A percentile compares a stretch with the other conserved stretches of the same genome.
phyloP scores from a whole-genome alignment of 2,888 invertebrate species.

The Dynastes grantii region DNA sequence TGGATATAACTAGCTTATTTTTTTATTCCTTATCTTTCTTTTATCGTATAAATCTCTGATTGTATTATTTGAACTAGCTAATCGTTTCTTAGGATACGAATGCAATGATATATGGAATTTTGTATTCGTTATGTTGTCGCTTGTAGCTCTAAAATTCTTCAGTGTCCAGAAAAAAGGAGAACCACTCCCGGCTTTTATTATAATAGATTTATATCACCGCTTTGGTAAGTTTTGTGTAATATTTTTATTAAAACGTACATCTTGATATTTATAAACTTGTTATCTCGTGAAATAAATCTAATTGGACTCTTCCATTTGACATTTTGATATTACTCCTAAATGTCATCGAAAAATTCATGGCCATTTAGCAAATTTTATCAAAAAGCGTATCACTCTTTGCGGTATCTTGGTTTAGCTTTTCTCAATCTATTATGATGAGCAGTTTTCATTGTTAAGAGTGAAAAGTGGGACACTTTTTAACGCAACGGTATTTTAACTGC shows the following conservation, averaged over 20 bases:
- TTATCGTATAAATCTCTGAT: conserved; percentile 52
- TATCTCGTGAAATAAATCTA: neutral
- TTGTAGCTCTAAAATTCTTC: conserved; percentile 58
- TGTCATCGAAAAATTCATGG: conserved; percentile 51
- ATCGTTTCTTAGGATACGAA: conserved; percentile 37
- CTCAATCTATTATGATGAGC: neutral
- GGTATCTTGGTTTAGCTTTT: neutral
- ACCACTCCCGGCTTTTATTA: conserved; percentile 60
- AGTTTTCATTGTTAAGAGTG: neutral
- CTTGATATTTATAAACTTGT: neutral
- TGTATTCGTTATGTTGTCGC: conserved; percentile 53
- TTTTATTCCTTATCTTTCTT: neutral
- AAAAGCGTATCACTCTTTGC: neutral
- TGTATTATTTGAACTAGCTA: conserved; percentile 3
- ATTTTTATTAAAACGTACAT: conserved; percentile 15
- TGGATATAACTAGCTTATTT: neutral
- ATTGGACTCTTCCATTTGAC: conserved; percentile 24
- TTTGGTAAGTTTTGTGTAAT: conserved; percentile 52
- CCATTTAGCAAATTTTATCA: conserved; percentile 48
- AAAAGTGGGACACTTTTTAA: conserved; percentile 37
- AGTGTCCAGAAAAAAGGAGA: conserved; percentile 59
- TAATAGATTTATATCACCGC: conserved; percentile 50
- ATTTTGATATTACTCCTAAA: conserved; percentile 41
- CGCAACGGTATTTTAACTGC: conserved; percentile 46
- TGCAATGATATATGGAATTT: conserved; percentile 37